A percentile compares a stretch with the other conserved stretches of the same genome.
Evolutionary conservation across 2,113 vertebrate genomes (phyloP).

Genomic region (Falco punctatus): DNA sequence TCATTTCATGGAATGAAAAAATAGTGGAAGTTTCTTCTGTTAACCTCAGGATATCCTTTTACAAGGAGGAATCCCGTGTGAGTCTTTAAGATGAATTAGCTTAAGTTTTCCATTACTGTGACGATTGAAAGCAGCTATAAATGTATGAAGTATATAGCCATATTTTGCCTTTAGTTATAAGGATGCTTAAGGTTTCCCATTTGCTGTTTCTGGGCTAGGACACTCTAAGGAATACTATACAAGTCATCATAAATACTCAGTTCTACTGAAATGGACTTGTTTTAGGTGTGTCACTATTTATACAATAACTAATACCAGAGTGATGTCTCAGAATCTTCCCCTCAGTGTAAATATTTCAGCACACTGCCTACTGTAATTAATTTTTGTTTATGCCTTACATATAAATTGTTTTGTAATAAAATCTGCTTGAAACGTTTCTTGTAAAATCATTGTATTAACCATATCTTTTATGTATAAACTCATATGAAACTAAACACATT

Average conservation of each 20-base stretch:
- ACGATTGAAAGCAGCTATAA: not conserved
- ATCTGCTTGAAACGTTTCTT: not conserved
- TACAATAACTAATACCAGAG: not conserved
- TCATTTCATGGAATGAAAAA: not conserved
- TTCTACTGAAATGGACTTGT: not conserved
- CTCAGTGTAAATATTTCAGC: not conserved
- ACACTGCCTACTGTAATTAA: not conserved
- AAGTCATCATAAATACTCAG: not conserved
- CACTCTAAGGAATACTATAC: not conserved
- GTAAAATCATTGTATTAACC: not conserved
- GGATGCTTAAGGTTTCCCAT: not conserved
- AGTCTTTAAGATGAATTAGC: not conserved
- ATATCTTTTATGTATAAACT: not conserved
- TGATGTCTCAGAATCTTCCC: not conserved
- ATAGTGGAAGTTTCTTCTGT: not conserved
- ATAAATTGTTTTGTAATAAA: not conserved
- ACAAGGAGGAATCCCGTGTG: not conserved
- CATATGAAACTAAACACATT: not conserved
- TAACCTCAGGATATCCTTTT: not conserved
- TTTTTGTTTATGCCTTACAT: not conserved
- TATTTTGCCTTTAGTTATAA: not conserved
- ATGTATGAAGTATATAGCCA: not conserved
- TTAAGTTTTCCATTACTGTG: not conserved
- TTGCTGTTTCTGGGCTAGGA: not conserved
- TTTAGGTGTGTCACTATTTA: not conserved